Base-by-base conservation (phyloP, 2,797 vertebrate species). In the Mormyrops boulengeri region DNA sequence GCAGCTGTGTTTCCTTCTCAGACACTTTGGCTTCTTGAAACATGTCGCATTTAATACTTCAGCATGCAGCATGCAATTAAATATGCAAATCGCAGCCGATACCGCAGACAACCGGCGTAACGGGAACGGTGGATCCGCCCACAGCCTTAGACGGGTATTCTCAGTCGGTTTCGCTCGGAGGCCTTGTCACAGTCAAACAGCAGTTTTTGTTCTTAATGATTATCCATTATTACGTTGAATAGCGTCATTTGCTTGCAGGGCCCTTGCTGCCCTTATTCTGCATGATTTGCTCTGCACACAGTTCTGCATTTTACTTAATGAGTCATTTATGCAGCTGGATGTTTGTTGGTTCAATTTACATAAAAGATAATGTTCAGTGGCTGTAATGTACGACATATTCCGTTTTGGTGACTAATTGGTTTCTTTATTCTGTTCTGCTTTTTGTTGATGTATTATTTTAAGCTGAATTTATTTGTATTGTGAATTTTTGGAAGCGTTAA, bases 161-260 rank as follows among this genome's bases (percentile, higher is more conserved):
- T 69, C 57, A 14, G 57, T 14, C n/a, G 55, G 19, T 53, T 14
- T 47, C 3, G 38, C 87, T 66, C 41, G 38, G 52, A 69, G 34
- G 19, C 55, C 19, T 47, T 49, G 87, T 66, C 38, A 88, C 41
- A 38, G 41, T 77, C 22, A 88, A 30, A 88, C 60, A 73, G 22
- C 88, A 88, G 60, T 26, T 73, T 88, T 69, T 88, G 41, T 49
- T 49, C 55, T 88, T 88, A 88, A 88, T 47, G 53, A 44, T 62
- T 62, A 62, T 88, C 19, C 34, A 62, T 87, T 60, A 11, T 88
- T 26, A 73, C 19, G n/a, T 30, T 34, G n/a, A 26, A 50, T 47
- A 34, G 62, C 60, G 47, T 73, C 52, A 80, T 34, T 88, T 52
- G 69, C 77, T 41, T 88, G 88, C 69, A 53, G 49, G 34, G 47